Base-by-base conservation (phyloP, 2,888 invertebrate genomes). In the Heliconius erato region DNA sequence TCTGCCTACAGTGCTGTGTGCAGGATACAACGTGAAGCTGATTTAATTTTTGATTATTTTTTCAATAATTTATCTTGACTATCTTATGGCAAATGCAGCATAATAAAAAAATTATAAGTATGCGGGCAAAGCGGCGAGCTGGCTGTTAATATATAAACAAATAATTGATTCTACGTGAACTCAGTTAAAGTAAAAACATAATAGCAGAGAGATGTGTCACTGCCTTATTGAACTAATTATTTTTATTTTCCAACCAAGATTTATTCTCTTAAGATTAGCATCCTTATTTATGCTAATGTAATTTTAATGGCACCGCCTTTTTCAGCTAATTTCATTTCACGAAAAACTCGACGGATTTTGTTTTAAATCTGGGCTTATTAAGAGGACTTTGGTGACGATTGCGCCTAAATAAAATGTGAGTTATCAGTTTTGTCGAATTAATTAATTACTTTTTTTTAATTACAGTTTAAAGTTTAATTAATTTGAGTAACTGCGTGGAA, bases 221-320 rank as follows among this genome's bases (percentile, higher is more conserved):
- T 89, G 88, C 89, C 89, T 92, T 93, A 92, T 92, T 92, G 91
- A 92, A 91, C 88, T 90, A 93, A 93, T 95, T 94, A 94, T 95
- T 95, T 95, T 95, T 94, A 94, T 95, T 94, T 92, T 93, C 89
- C 89, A 81, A 89, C 89, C 89, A 91, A 94, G 94, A 95, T 95
- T 96, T 96, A 95, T 95, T 95, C 93, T 92, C 93, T 92, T 92
- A 90, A 94, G 95, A 96, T 96, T 96, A 96, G 95, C 95, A 94
- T 94, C 94, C 94, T 95, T 95, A 95, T 95, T 96, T 95, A 95
- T 96, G 95, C 95, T 96, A 96, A 96, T 96, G 95, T 95, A 94
- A 95, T 96, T 96, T 96, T 95, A 96, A 96, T 95, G 95, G 94
- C 93, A 89, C 89, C 91, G 93, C 92, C 94, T 94, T 95, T 94